Base-by-base conservation (phyloP, 2,797 vertebrate species). In the Ptychobarbus kaznakovi region DNA sequence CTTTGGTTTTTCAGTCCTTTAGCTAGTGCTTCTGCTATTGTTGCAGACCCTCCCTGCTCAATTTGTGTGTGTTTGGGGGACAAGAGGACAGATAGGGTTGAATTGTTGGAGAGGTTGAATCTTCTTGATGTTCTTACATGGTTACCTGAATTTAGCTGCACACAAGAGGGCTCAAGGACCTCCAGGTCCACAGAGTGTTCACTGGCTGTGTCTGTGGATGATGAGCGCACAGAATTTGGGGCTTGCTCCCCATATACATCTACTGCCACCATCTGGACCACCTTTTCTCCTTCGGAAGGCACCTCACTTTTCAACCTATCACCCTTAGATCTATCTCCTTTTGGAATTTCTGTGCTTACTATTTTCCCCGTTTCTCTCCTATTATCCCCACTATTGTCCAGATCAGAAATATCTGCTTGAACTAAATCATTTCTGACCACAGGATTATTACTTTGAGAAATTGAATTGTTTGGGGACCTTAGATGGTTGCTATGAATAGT, bases 191-290 rank as follows among this genome's bases (percentile, higher is more conserved):
- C 92, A 28, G 96, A 90, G 92, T 96, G 95, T 86, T 96, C 96
- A 11, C 95, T 96, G 78, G 97, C 97, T 28, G 97, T 97, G 83
- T 98, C 97, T 0, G 97, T 97, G 84, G 96, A 97, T 5, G 96
- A 96, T 15, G 96, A 98, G 68, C 94, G 95, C 25, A 95, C 92
- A 0, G 96, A 97, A 90, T 92, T 93, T 6, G 92, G 92, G 84
- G 92, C 80, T 40, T 88, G 92, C 63, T 95, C 93, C 6, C 91
- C 88, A 81, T 85, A 88, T 56, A 63, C 68, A 65, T 94, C 94
- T 38, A 91, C 87, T 75, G 92, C 93, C 25, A 86, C 86, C 38
- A 77, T 73, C 49, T 88, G 88, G 82, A 89, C 74, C 69, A 92
- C 88, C 88, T 90, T 92, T 87, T 93, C 91, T 87, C 80, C 42